Conservation (phyloP, 2,888 invertebrate genomes). For the Catocala fraxini region DNA sequence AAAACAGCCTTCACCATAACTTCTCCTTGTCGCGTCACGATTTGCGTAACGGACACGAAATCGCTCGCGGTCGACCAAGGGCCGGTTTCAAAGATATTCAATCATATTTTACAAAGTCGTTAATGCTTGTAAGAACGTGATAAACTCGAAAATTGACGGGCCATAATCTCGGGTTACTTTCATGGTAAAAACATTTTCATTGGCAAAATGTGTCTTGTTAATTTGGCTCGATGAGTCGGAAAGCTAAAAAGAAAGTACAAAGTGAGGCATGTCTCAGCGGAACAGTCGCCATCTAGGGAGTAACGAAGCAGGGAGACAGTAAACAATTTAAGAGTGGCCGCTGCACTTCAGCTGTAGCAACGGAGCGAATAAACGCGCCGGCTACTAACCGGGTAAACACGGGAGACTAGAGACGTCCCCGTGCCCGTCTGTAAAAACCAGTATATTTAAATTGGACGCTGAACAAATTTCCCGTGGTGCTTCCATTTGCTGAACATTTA, state of each 20-base stretch:
- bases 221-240: constrained; percentile 47
- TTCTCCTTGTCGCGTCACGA: constrained; percentile 58
- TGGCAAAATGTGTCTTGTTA: constrained; percentile 17
- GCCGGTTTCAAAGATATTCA: constrained; percentile 54
- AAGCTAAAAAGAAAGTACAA: constrained; percentile 47
- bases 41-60: constrained; percentile 57
- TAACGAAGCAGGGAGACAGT: constrained; percentile 65
- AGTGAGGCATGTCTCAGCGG: constrained; percentile 50
- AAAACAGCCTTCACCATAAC: constrained; percentile 49
- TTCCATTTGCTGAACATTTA: constrained; percentile 53
- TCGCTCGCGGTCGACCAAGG: constrained; percentile 50
- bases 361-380: constrained; percentile 70
- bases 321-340: constrained; percentile 76
- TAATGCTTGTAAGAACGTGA: constrained; percentile 42
- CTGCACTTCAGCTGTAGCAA: constrained; percentile 69
- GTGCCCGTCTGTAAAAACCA: constrained; percentile 49
- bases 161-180: not conserved
- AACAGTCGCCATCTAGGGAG: constrained; percentile 48
- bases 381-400: constrained; percentile 64
- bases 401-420: constrained; percentile 50
- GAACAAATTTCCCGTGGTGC: constrained; percentile 48
- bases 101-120: constrained; percentile 54
- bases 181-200: constrained; percentile 17
- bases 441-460: constrained; percentile 58
- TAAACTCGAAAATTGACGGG: not conserved